Evolutionary conservation across 2,113 vertebrate species (phyloP).

Genomic region (Ptyas mucosa): DNA sequence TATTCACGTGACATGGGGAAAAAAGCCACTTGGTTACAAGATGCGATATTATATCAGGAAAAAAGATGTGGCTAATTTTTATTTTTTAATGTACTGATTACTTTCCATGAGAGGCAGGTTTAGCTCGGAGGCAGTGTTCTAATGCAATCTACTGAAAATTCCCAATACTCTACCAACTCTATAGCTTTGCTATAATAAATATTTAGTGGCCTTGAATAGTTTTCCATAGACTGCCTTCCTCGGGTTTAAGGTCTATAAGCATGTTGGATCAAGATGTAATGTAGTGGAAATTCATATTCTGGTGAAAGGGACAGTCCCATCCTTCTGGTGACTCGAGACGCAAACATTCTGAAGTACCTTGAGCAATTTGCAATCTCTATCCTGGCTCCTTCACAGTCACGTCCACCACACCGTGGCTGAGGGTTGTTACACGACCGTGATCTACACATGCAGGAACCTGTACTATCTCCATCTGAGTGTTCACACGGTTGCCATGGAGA

Average conservation of each 20-base stretch:
- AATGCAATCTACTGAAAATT: too few relatives aligned
- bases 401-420: constrained; percentile 85
- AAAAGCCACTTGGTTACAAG: background rate
- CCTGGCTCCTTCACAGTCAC: constrained; percentile 80
- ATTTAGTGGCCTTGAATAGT: background rate
- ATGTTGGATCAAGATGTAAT: background rate
- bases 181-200: background rate
- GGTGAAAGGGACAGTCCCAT: background rate
- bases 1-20: background rate
- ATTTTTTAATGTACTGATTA: background rate
- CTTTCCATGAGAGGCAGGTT: background rate
- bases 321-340: background rate
- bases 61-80: background rate
- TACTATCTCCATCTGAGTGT: constrained; percentile 86
- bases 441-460: constrained; percentile 87
- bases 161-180: background rate
- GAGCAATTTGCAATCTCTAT: constrained; percentile 97
- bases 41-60: background rate
- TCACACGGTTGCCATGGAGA: constrained; percentile 90
- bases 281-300: background rate
- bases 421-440: constrained; percentile 89
- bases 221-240: background rate
- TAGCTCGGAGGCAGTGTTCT: background rate
- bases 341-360: constrained; percentile 69
- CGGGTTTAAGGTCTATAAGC: background rate